These are phyloP conservation scores for Drosophila parvula DNA, from an alignment of 1,140 invertebrate species.

Conservation along the genomic window DNA sequence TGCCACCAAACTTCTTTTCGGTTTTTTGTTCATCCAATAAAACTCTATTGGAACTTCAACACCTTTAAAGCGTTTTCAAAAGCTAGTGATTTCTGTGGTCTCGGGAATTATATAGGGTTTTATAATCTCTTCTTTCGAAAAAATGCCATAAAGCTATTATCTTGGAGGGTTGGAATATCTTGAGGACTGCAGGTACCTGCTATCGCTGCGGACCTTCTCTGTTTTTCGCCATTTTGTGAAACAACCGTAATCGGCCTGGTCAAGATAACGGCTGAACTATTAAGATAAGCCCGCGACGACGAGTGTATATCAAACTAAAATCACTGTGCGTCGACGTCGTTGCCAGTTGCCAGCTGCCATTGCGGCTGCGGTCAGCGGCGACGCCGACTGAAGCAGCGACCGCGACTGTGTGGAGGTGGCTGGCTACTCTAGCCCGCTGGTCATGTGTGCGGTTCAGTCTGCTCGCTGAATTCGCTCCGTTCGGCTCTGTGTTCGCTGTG, in stretches of 20 bases:
- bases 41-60: no score
- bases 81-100: no score
- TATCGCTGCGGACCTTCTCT: conserved; percentile 1
- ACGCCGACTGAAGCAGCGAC: conserved; percentile 24
- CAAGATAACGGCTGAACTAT: conserved; percentile 55
- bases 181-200: not conserved
- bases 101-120: no score
- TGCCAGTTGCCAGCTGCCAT: conserved; percentile 11
- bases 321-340: conserved; percentile 55
- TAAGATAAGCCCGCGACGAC: conserved; percentile 52
- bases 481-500: conserved; percentile 61
- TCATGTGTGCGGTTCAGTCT: conserved; percentile 72
- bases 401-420: conserved; percentile 17
- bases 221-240: conserved; percentile 27
- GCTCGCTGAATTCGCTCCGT: conserved; percentile 74
- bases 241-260: conserved; percentile 35
- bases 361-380: conserved; percentile 21
- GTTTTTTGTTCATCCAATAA: no score
- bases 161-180: not conserved
- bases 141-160: no score
- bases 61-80: no score
- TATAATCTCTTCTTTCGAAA: no score
- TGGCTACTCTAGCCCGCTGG: conserved; percentile 50
- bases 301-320: conserved; percentile 68
- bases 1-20: no score